Evolutionary conservation across 2,113 vertebrate species (phyloP), one percentile per base, ranked within the genome.

Genomic region (Plecturocebus donacophilus): DNA sequence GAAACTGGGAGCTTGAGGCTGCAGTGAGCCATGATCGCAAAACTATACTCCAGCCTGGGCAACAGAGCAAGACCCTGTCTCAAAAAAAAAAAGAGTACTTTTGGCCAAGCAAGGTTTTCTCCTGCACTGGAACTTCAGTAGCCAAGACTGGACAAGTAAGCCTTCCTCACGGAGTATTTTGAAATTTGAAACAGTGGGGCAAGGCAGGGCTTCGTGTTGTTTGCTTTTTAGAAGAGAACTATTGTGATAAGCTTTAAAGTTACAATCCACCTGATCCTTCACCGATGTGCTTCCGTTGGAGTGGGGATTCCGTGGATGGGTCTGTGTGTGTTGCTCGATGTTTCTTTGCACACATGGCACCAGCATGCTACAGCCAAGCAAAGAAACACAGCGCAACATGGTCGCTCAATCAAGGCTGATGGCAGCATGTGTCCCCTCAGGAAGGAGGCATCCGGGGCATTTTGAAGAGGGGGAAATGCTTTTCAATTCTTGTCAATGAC

Each of bases 401-500:
- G 8, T 3, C n/a, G 16, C 32, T 85, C 85, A 49, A 95, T 92
- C 80, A 94, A 95, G 58, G 91, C 30, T 70, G 80, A 95, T 2
- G 92, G 88, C 93, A 68, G 94, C 96, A 71, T 17, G 35, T 71
- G 13, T 6, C 11, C 92, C 49, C 84, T 80, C 81, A 32, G 88
- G 95, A 97, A 97, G 96, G 96, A 90, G 82, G 96, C 92, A 68
- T 70, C 90, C 97, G 35, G 85, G 92, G 86, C 86, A 56, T 93
- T 83, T 83, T 94, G 81, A 85, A 90, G 93, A 66, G 87, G 38
- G 96, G 98, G 96, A 76, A 96, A 73, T 0, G 14, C 73, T 68
- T 19, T 35, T 68, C 66, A 32, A n/a, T 8, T 87, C 91, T 95
- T 92, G 86, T 94, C 97, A 92, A n/a, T 38, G 97, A 47, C 75